Evolutionary conservation across 2,888 invertebrate genomes (phyloP).

Genomic region (Platerodrilus igneus): DNA sequence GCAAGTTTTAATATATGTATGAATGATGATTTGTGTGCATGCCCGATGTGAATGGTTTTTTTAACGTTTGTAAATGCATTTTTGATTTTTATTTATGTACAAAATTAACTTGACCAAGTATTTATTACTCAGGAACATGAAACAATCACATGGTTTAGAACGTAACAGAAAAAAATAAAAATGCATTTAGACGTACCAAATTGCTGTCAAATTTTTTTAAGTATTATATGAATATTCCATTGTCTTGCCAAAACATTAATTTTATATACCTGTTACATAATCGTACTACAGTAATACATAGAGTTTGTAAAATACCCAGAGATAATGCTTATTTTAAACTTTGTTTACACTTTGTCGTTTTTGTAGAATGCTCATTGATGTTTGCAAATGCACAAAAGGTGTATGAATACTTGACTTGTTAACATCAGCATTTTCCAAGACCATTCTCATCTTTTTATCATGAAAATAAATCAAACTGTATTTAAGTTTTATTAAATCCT

Average conservation of each 20-base stretch:
- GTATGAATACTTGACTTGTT: too few species aligned
- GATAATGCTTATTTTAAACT: too few species aligned
- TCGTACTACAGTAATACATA: too few species aligned
- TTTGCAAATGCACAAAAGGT: too few species aligned
- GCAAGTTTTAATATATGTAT: slow-evolving; percentile 20
- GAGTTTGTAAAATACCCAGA: too few species aligned
- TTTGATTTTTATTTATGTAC: slow-evolving; percentile 8
- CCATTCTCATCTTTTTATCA: too few species aligned
- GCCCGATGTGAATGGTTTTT: slow-evolving; percentile 13
- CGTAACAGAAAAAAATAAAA: slow-evolving; percentile 12
- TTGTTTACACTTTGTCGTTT: too few species aligned
- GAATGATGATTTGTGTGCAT: slow-evolving; percentile 21
- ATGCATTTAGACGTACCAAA: slow-evolving; percentile 21
- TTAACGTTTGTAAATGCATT: slow-evolving; percentile 13
- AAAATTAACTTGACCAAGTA: slow-evolving; percentile 8
- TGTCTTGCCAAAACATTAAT: slow-evolving; percentile 24
- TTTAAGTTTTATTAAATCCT: too few species aligned
- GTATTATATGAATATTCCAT: slow-evolving; percentile 21
- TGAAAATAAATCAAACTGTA: too few species aligned
- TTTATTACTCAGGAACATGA: slow-evolving; percentile 26
- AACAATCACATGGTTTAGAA: slow-evolving; percentile 22
- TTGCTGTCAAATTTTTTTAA: slow-evolving; percentile 16
- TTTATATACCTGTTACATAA: slow-evolving; percentile 18
- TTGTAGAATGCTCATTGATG: too few species aligned
- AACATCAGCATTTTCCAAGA: too few species aligned